Percentiles rank a stretch among this genome's conserved stretches.
These are phyloP conservation scores for Spatula clypeata DNA, from an alignment of 2,797 vertebrate genomes.

Conservation along the genomic window DNA sequence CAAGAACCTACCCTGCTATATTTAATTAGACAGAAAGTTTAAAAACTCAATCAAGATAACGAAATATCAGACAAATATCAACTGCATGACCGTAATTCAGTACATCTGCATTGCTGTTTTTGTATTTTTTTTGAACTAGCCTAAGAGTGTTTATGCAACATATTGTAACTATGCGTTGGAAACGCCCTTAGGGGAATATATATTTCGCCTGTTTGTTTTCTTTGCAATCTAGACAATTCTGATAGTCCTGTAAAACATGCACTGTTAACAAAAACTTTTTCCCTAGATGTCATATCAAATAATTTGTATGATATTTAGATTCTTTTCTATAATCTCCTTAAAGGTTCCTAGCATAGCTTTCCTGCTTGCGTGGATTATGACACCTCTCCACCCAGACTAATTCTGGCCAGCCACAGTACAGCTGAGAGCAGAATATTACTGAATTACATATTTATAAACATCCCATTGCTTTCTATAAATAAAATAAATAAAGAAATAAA, in stretches of 20 bases:
- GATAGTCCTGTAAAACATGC: not conserved
- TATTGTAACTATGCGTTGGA: conserved; percentile 13
- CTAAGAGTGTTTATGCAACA: not conserved
- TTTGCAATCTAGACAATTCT: conserved; percentile 14
- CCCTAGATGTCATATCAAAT: not conserved
- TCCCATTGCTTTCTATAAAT: not conserved
- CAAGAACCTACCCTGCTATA: not conserved
- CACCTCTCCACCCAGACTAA: not conserved
- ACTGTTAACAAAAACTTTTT: not conserved
- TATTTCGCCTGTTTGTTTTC: conserved; percentile 7
- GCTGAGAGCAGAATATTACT: not conserved
- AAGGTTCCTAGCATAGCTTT: not conserved
- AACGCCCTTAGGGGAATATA: not conserved
- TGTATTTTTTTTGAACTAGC: not conserved
- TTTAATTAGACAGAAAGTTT: conserved; percentile 32
- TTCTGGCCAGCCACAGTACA: not conserved
- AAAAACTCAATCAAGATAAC: conserved; percentile 14
- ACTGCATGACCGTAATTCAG: conserved; percentile 5
- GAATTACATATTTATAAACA: not conserved
- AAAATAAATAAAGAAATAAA: conserved; percentile 15
- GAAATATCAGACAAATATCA: conserved; percentile 30
- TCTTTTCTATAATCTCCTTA: not conserved
- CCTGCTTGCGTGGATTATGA: not conserved
- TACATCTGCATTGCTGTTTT: not conserved
- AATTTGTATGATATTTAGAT: not conserved